Base-by-base conservation (phyloP, 2,797 vertebrate genomes). In the Novumbra hubbsi region DNA sequence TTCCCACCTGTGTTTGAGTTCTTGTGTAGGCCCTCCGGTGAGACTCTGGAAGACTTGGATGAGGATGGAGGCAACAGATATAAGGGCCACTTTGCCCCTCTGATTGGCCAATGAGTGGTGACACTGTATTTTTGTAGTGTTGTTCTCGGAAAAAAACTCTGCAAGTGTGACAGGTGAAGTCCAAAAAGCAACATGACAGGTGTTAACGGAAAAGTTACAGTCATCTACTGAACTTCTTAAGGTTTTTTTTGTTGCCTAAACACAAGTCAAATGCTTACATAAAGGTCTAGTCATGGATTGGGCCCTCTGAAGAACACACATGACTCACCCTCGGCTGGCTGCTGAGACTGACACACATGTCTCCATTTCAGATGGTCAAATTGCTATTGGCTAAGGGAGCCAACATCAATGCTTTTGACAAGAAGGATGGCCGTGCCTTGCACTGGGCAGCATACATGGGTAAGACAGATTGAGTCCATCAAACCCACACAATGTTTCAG, bases 401-500 rank as follows among this genome's bases (percentile, higher is more conserved):
- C 70, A 99, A 99, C 91, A 98, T 99, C 90, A 99, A 99, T 24
- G 97, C 98, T 55, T 98, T 98, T 41, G 97, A 99, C 87, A 99
- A 99, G 94, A 98, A 97, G 87, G 98, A 99, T 74, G 94, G 96
- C 78, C 95, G 97, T 17, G 96, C 97, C 67, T 91, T 99, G 83
- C 98, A 99, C 88, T 99, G 98, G 98, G 98, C 97, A 1, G 95
- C 97, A 0, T 98, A 96, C 82, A 96, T 96, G 95, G 98, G 97
- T 99, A 90, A 95, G 94, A 76, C 11, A 55, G 9, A 17, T 5
- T 38, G 34, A 6, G 34, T 2, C 34, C 34, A 38, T 38, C 34
- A 38, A 38, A 38, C 5, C 34, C 34, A 38, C 34, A 7, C 34
- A 38, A 38, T 38, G 34, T 38, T 7, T 38, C 34, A 38, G 34